phyloP scores from a whole-genome alignment of 2,888 invertebrate species.

The Tholera decimalis region DNA sequence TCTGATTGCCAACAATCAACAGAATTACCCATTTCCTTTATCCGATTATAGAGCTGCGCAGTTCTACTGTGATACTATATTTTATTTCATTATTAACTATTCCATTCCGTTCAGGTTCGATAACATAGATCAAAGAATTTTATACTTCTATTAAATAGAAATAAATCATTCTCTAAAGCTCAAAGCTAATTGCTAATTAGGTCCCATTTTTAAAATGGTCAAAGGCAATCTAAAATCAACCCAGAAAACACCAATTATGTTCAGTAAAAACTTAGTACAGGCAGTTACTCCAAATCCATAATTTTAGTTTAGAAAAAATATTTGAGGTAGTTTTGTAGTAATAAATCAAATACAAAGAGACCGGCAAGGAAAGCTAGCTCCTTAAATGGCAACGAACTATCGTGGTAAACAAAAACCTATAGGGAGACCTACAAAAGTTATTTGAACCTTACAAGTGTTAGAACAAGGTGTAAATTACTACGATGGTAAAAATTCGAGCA shows the following conservation, averaged over 20 bases:
- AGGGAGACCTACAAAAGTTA: conserved; percentile 28
- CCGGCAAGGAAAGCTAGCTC: conserved; percentile 78
- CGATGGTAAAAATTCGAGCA: conserved; percentile 73
- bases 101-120: not conserved
- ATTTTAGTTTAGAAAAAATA: conserved; percentile 38
- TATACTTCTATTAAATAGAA: not conserved
- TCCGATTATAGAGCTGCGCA: conserved; percentile 20
- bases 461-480: conserved; percentile 72
- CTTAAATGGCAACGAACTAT: conserved; percentile 71
- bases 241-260: conserved; percentile 46
- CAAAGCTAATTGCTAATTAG: conserved; percentile 35
- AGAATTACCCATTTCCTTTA: conserved; percentile 30
- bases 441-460: conserved; percentile 62
- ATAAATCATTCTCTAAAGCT: conserved; percentile 22
- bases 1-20: conserved; percentile 26
- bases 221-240: conserved; percentile 17
- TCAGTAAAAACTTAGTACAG: conserved; percentile 26
- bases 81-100: not conserved
- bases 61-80: conserved; percentile 1
- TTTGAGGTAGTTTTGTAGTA: conserved; percentile 47
- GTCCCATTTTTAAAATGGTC: conserved; percentile 28
- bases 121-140: conserved; percentile 5
- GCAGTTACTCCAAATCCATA: conserved; percentile 53
- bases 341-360: conserved; percentile 75
- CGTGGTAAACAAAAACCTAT: conserved; percentile 65